These are phyloP conservation scores for Rallus crepitans DNA, from an alignment of 2,797 vertebrate species.

Conservation along the genomic window DNA sequence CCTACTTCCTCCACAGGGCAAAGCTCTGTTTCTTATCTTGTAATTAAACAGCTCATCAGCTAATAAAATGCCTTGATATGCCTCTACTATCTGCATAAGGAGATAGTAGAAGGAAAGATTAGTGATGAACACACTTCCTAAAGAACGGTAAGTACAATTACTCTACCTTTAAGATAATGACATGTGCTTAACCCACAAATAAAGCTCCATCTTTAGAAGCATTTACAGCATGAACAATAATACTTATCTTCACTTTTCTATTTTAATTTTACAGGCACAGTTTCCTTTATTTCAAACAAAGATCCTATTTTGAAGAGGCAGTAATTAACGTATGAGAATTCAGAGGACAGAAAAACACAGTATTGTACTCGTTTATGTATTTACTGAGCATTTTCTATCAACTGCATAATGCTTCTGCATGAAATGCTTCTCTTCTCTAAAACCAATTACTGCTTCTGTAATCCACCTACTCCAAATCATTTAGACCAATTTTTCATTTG, in stretches of 20 bases:
- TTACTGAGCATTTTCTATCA: not conserved
- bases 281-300: not conserved
- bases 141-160: not conserved
- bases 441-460: not conserved
- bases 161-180: not conserved
- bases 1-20: not conserved
- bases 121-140: not conserved
- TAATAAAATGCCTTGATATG: not conserved
- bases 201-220: not conserved
- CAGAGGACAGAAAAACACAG: not conserved
- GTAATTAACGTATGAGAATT: not conserved
- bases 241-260: not conserved
- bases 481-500: not conserved
- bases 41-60: not conserved
- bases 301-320: not conserved
- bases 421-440: too few species aligned
- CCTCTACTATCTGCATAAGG: not conserved
- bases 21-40: not conserved
- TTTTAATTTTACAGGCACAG: not conserved
- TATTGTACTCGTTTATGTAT: not conserved
- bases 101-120: not conserved
- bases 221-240: not conserved
- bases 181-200: not conserved
- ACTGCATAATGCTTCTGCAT: not conserved
- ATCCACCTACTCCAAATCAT: not conserved